A percentile compares a stretch with the other conserved stretches of the same genome.
Conservation (phyloP, 2,888 invertebrate species). For the Osmoderma eremita region DNA sequence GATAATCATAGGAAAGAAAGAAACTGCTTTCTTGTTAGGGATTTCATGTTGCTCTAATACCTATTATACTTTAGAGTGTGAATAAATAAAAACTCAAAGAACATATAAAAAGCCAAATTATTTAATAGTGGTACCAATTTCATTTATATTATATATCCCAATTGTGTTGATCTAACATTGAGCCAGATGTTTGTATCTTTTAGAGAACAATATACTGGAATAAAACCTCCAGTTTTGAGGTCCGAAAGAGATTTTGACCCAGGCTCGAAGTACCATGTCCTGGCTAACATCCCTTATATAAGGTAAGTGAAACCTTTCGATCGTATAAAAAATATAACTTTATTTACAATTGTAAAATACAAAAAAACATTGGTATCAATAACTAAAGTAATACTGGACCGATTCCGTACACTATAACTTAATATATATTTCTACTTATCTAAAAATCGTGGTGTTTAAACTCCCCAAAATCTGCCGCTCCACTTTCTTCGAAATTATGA, state of each 20-base stretch:
- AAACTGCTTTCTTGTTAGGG: too few relatives aligned
- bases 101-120: too few relatives aligned
- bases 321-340: conserved; percentile 35
- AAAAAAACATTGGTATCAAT: conserved; percentile 45
- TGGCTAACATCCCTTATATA: conserved; percentile 89
- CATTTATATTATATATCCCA: too few relatives aligned
- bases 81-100: too few relatives aligned
- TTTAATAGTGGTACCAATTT: too few relatives aligned
- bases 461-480: conserved; percentile 41
- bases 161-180: too few relatives aligned
- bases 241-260: conserved; percentile 92
- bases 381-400: conserved; percentile 50
- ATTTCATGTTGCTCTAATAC: too few relatives aligned
- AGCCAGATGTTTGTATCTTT: background rate
- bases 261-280: conserved; percentile 92
- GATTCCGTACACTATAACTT: background rate
- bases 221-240: conserved; percentile 85
- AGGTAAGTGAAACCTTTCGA: conserved; percentile 71
- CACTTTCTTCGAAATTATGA: conserved; percentile 39
- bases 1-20: too few relatives aligned
- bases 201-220: conserved; percentile 85
- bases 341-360: conserved; percentile 44
- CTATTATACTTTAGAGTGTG: too few relatives aligned
- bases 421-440: conserved; percentile 15
- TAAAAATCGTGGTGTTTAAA: conserved; percentile 31